Conservation (phyloP, 2,113 vertebrate species). For the Nematolebias whitei region DNA sequence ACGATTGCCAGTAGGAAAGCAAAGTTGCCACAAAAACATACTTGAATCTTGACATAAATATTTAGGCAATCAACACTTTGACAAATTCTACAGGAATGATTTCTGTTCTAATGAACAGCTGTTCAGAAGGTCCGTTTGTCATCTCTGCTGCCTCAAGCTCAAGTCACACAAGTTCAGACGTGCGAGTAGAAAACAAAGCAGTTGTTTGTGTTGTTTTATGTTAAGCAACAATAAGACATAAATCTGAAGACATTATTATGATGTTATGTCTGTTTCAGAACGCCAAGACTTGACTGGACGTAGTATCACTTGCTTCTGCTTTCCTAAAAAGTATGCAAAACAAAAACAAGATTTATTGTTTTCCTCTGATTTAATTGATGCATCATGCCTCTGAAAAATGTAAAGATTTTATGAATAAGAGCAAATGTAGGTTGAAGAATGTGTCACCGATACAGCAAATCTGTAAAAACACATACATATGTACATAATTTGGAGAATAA, state of each 20-base stretch:
- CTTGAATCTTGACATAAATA: not conserved
- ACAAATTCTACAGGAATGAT: not conserved
- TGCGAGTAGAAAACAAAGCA: slow-evolving; percentile 33
- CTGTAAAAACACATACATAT: not conserved
- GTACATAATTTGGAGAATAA: not conserved
- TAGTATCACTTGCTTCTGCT: not conserved
- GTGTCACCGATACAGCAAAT: not conserved
- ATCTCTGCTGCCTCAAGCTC: slow-evolving; percentile 9
- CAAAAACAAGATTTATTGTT: not conserved
- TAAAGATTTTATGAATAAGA: not conserved
- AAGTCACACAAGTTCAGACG: slow-evolving; percentile 13
- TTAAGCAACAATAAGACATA: slow-evolving; percentile 18
- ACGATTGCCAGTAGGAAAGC: no score
- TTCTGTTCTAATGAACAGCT: not conserved
- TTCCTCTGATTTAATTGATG: not conserved
- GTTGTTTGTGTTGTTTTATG: slow-evolving; percentile 25
- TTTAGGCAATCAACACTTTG: not conserved
- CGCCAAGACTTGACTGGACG: not conserved
- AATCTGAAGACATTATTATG: slow-evolving; percentile 29
- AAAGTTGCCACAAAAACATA: not conserved
- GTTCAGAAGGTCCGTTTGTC: slow-evolving; percentile 21
- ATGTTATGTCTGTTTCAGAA: slow-evolving; percentile 16
- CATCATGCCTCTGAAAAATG: not conserved
- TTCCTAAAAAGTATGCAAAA: not conserved
- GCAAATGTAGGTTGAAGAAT: not conserved